These are phyloP conservation scores for Aplodontia rufa DNA, from an alignment of 2,113 vertebrate genomes.

Conservation along the genomic window DNA sequence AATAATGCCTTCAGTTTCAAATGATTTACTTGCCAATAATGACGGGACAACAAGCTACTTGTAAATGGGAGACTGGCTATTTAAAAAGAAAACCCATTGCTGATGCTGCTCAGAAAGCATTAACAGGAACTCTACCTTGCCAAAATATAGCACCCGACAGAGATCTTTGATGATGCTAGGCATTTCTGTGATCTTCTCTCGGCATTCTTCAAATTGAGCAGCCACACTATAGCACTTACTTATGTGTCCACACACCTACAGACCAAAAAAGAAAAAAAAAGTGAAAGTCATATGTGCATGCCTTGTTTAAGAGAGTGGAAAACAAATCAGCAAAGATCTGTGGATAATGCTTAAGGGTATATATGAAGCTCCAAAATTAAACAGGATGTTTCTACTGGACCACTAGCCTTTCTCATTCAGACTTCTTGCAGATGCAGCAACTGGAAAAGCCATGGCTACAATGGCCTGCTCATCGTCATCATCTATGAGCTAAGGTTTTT, in stretches of 20 bases:
- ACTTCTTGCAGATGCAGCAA: background rate
- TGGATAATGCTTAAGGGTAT: background rate
- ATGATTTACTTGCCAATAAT: constrained; percentile 14
- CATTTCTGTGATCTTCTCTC: constrained; percentile 98
- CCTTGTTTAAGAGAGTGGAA: background rate
- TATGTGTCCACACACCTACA: constrained; percentile 96
- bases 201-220: constrained; percentile 98
- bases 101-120: background rate
- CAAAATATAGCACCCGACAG: constrained; percentile 94
- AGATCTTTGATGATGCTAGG: constrained; percentile 96
- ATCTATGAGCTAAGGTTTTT: background rate
- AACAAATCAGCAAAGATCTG: background rate
- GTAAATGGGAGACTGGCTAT: background rate
- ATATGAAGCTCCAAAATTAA: background rate
- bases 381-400: background rate
- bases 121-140: constrained; percentile 88
- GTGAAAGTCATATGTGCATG: background rate
- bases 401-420: background rate
- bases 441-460: background rate
- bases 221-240: constrained; percentile 98
- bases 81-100: background rate
- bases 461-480: background rate
- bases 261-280: background rate
- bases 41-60: background rate
- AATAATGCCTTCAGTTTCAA: constrained; percentile 26